These are phyloP conservation scores for Progne subis DNA, from an alignment of 2,113 vertebrate genomes.

Conservation along the genomic window DNA sequence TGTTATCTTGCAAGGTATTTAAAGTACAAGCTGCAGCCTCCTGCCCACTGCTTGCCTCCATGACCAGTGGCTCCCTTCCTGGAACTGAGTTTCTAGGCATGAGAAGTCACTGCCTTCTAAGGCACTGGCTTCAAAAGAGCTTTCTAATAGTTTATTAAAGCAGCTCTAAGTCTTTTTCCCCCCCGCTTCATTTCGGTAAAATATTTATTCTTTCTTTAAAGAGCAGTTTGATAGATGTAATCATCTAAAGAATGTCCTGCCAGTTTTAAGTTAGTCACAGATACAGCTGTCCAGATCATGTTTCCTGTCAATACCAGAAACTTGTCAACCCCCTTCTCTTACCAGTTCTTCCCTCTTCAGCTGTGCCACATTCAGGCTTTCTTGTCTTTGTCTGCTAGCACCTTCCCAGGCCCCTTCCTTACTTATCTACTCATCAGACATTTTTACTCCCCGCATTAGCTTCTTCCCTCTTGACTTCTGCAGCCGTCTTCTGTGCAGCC, in stretches of 20 bases:
- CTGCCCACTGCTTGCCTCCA: not conserved
- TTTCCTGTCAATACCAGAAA: constrained; percentile 43
- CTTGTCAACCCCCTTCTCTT: not conserved
- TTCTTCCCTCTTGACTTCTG: not conserved
- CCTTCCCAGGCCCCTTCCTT: not conserved
- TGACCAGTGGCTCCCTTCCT: not conserved
- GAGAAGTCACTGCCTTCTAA: constrained; percentile 51
- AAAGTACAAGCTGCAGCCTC: not conserved
- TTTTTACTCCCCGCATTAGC: not conserved
- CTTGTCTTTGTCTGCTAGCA: constrained; percentile 18
- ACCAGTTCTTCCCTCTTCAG: constrained; percentile 10
- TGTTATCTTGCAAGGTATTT: constrained; percentile 11
- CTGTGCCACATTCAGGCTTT: not conserved
- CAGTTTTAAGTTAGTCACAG: constrained; percentile 65
- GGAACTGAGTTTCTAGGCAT: not conserved
- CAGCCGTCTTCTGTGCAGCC: not conserved
- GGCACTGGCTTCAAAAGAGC: constrained; percentile 60
- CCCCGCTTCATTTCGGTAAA: not conserved
- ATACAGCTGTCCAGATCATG: constrained; percentile 45
- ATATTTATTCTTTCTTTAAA: constrained; percentile 71
- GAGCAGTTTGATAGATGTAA: constrained; percentile 65
- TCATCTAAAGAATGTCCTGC: constrained; percentile 59
- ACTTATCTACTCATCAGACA: not conserved
- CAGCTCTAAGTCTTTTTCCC: not conserved
- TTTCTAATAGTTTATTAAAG: constrained; percentile 69